Base-by-base conservation (phyloP, 2,888 invertebrate species). In the Hipparchia sbordonii region DNA sequence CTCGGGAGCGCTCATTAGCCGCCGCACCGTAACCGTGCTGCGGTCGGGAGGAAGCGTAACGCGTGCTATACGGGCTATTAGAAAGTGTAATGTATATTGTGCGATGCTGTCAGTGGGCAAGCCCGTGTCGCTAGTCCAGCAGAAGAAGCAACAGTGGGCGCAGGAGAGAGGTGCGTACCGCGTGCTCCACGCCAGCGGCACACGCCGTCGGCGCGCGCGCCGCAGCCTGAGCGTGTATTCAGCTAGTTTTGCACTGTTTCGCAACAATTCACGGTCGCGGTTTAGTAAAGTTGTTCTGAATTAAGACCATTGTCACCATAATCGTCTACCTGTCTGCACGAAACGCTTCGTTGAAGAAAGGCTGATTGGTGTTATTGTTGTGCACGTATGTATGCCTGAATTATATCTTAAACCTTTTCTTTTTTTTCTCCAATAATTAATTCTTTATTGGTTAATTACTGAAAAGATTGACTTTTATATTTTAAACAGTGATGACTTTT, bases 131-230 rank as follows among this genome's bases (percentile, higher is more conserved):
- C 93, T 98, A 86, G 95, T 98, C 83, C 97, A 98, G 94, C 96
- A 97, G 92, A 98, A 98, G 92, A 96, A 96, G 89, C 95, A 97
- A 84, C 98, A 98, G 95, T 98, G 98, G 98, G 98, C 98, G 81
- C 96, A 95, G 89, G 98, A 98, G 94, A 95, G 96, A 95, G 98
- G 98, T 98, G 94, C 85, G 92, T 91, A 89, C 77, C 46, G 46
- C 61, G 39, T 51, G 62, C 39, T 57, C 54, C 7, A 13, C 13
- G 23, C 46, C 9, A 45, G 6, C 62, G 68, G 70, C 65, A 69
- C 70, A 70, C 48, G 84, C 98, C 98, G 95, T 98, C 98, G 59
- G 81, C 96, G 98, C 98, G 94, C 85, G 91, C 89, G 88, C 75
- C 13, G 33, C 59, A 74, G 62, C 69, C 75, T 74, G 77, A 79